These are phyloP conservation scores for Vireo griseus DNA, from an alignment of 2,797 vertebrate genomes.

Conservation along the genomic window DNA sequence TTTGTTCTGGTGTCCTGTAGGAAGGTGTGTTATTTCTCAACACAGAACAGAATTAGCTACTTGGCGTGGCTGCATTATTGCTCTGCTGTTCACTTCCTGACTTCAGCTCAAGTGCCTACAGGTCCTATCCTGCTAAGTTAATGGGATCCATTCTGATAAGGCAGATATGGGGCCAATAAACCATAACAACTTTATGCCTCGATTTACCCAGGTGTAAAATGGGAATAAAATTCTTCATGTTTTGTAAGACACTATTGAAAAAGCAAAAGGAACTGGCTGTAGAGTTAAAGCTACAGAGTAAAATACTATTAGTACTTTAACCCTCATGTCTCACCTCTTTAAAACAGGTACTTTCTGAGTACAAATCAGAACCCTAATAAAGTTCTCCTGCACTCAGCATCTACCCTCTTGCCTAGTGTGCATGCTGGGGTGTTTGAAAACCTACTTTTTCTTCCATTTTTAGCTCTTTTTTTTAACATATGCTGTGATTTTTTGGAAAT, in stretches of 20 bases:
- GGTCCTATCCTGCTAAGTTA: conserved; percentile 18
- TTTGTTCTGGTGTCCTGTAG: conserved; percentile 37
- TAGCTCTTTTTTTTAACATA: background rate
- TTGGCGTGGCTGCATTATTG: background rate
- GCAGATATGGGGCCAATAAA: conserved; percentile 31
- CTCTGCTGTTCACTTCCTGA: conserved; percentile 11
- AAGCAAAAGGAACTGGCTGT: background rate
- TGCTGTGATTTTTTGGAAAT: background rate
- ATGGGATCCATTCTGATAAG: conserved; percentile 46
- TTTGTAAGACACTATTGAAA: background rate
- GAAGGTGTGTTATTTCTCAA: conserved; percentile 23
- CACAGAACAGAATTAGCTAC: conserved; percentile 10
- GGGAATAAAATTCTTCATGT: conserved; percentile 12
- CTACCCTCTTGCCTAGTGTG: background rate
- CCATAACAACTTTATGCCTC: conserved; percentile 26
- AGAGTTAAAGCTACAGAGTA: background rate
- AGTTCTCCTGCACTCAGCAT: background rate
- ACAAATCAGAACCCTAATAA: background rate
- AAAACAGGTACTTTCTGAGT: fast-evolving
- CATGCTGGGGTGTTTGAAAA: background rate
- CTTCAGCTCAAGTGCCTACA: conserved; percentile 21
- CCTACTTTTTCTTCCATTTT: background rate
- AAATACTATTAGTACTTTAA: conserved; percentile 9
- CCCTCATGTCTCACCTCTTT: background rate
- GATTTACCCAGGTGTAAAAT: conserved; percentile 51